Conservation (phyloP, 2,888 invertebrate species). For the Lordiphosa fenestrarum region DNA sequence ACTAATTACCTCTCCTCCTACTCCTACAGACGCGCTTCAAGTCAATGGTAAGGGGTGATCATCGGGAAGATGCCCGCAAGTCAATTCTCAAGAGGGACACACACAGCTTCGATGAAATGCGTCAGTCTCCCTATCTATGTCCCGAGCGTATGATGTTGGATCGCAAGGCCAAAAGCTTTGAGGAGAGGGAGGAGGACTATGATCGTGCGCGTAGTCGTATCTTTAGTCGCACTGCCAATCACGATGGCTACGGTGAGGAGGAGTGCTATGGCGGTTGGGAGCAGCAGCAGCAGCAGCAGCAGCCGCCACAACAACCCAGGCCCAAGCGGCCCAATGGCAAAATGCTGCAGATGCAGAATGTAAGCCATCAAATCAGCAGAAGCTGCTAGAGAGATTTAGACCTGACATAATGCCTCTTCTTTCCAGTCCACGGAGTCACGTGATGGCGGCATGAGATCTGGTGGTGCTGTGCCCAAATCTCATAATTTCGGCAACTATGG, state of each 20-base stretch:
- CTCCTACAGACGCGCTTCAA: constrained; percentile 83
- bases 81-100: constrained; percentile 92
- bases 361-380: constrained; percentile 26
- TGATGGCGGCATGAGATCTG: constrained; percentile 76
- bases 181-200: constrained; percentile 95
- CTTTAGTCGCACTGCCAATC: constrained; percentile 82
- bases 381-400: not conserved
- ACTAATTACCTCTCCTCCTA: not conserved
- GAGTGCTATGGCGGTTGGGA: constrained; percentile 62
- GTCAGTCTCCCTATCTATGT: constrained; percentile 81
- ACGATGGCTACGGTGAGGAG: constrained; percentile 64
- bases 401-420: not conserved
- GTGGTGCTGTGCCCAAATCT: constrained; percentile 86
- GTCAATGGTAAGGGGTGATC: constrained; percentile 85
- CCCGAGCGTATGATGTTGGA: constrained; percentile 85
- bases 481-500: constrained; percentile 94
- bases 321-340: constrained; percentile 78
- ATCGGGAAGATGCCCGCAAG: constrained; percentile 86
- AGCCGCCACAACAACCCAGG: constrained; percentile 59
- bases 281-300: constrained; percentile 47
- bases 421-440: constrained; percentile 72
- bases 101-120: constrained; percentile 88
- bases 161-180: constrained; percentile 90
- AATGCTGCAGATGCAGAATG: constrained; percentile 78
- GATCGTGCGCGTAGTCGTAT: constrained; percentile 92